Base-by-base conservation (phyloP, 1,140 invertebrate genomes). In the Cyclina sinensis region DNA sequence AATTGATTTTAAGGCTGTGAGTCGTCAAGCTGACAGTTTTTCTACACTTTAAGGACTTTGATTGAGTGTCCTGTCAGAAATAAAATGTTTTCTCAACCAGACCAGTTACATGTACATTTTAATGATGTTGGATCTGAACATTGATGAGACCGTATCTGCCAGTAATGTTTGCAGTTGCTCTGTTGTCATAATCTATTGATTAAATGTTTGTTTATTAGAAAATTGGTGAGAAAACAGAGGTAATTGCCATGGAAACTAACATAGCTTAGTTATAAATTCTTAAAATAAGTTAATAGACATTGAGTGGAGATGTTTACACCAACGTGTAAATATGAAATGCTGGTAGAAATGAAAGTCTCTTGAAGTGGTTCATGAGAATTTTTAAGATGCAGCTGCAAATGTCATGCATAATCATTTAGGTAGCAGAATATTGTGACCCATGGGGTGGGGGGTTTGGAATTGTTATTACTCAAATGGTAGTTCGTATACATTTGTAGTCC, bases 241-340 rank as follows among this genome's bases (percentile, higher is more conserved):
- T 32, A 30, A 14, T 65, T 65, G n/a, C 32, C 62, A 65, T 65
- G 62, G 62, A 7, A 65, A 65, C 62, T 65, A 65, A 65, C 2
- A 1, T 2, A 65, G 12, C 30, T 65, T 65, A 65, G 30, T 65
- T 35, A 65, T 14, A 5, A 32, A 35, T 65, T 65, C 3, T 30
- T 14, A 21, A 30, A 35, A 65, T 65, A 9, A 65, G 30, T 14
- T 65, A 35, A 65, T 30, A 35, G 24, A 7, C 27, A 65, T 7
- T 11, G n/a, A 18, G 7, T 7, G 51, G 51, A 11, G n/a, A 18
- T 11, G 21, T 21, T 57, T 21, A 57, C 21, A 18, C 14, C 3
- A 5, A n/a, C 51, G 5, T 57, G 16, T 57, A n/a, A 11, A 21
- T 57, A 21, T 11, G 21, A n/a, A 57, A 16, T 3, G 3, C 51